Percentiles rank a stretch among this genome's conserved stretches.
phyloP scores from a whole-genome alignment of 92 coral and sea anemone species.

The Heteractis magnifica region DNA sequence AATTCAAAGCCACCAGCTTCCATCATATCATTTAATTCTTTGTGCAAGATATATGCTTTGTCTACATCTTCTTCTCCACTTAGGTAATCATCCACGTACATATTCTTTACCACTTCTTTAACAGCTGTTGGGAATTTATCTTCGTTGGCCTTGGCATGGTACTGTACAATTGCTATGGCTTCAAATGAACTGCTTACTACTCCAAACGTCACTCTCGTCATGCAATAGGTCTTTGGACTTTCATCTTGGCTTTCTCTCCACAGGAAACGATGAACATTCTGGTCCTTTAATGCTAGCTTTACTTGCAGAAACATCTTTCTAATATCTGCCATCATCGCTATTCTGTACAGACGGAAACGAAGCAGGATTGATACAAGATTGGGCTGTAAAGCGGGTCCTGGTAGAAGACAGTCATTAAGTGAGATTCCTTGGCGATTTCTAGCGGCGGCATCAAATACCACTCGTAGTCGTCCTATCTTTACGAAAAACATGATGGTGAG shows the following conservation, averaged over 20 bases:
- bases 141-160: slow-evolving; percentile 2
- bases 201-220: slow-evolving; percentile 37
- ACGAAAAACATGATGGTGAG: slow-evolving; percentile 25
- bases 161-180: slow-evolving; percentile 32
- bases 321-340: slow-evolving; percentile 22
- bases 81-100: slow-evolving; percentile 32
- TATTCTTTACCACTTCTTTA: slow-evolving; percentile 25
- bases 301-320: slow-evolving; percentile 27
- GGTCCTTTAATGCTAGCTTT: slow-evolving; percentile 10
- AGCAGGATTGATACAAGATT: slow-evolving; percentile 31
- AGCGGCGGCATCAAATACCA: slow-evolving; percentile 26
- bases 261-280: slow-evolving; percentile 21
- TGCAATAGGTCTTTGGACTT: slow-evolving; percentile 12
- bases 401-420: slow-evolving; percentile 35
- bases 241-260: slow-evolving; percentile 5
- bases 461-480: slow-evolving; percentile 34
- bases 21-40: neutral
- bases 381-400: slow-evolving; percentile 43
- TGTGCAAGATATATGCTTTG: neutral
- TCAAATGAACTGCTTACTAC: slow-evolving; percentile 22
- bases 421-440: slow-evolving; percentile 6
- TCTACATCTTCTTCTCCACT: slow-evolving; percentile 11
- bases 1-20: neutral
- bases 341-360: slow-evolving; percentile 16
- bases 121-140: slow-evolving; percentile 18